Base-by-base conservation (phyloP, 2,888 invertebrate species). In the Sinodicranocentrus sp. region DNA sequence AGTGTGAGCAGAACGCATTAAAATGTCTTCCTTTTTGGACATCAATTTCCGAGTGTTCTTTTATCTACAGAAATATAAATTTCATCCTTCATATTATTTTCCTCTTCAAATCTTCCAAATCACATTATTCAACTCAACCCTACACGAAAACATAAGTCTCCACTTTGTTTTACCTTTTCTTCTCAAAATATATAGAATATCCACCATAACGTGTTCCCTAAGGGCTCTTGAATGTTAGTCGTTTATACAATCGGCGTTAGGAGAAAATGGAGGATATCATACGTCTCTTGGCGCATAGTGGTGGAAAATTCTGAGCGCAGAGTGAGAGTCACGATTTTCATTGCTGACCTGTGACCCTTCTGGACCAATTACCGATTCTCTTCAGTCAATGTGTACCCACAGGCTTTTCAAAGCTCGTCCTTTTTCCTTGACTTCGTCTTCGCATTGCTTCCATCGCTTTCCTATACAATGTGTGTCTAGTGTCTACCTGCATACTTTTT, bases 311-410 rank as follows among this genome's bases (percentile, higher is more conserved):
- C 6, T 39, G 39, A 43, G 26, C 5, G 17, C 48, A 68, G 70
- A 70, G 77, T 67, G 67, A 59, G 70, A 85, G 86, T 87, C 87
- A 87, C 87, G 85, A 87, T 73, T 84, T 80, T 87, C 85, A 85
- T 84, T 73, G 82, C 71, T 87, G 79, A 87, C 85, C 87, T 70
- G 68, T 85, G 87, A 87, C 87, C 85, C 44, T n/a, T 52, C 79
- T 72, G 71, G 77, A 59, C 70, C 76, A 87, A 87, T 87, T 87
- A 85, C 76, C 71, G 73, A 87, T 87, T 87, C 52, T 78, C 71
- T 67, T 78, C 84, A 84, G 83, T 65, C 72, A 43, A 13, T 39
- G 57, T 67, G 59, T 54, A 43, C 61, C 78, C 79, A 65, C 52
- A 76, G 54, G 71, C 28, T 68, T 70, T 61, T 80, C 52, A 63